Conservation (phyloP, 2,888 invertebrate species). For the Chirona hameri region DNA sequence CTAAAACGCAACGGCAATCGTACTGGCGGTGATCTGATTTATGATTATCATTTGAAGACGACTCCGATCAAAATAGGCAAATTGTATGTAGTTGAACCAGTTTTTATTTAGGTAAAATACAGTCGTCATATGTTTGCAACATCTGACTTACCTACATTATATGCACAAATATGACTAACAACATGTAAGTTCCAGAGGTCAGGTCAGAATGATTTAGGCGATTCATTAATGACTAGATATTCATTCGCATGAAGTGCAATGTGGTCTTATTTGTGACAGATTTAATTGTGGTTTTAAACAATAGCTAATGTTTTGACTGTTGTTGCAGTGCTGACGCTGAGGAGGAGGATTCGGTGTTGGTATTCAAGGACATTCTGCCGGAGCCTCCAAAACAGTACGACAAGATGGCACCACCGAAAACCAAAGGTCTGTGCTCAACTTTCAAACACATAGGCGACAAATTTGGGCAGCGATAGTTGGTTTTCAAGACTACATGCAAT, state of each 20-base stretch:
- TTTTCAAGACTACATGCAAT: too few relatives aligned
- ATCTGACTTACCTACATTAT: too few relatives aligned
- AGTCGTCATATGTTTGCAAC: too few relatives aligned
- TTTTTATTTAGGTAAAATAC: too few relatives aligned
- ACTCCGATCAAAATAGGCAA: background rate
- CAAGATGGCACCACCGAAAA: conserved; percentile 83
- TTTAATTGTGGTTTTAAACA: background rate
- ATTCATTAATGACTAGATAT: background rate
- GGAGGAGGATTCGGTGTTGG: conserved; percentile 49
- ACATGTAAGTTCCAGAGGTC: too few relatives aligned
- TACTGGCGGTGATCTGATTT: background rate
- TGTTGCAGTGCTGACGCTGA: background rate
- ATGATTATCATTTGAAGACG: background rate
- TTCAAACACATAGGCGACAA: too few relatives aligned
- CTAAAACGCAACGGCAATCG: background rate
- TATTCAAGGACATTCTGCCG: conserved; percentile 78
- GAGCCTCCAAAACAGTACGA: conserved; percentile 80
- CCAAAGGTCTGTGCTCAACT: conserved; percentile 52
- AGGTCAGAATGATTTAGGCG: background rate
- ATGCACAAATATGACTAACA: too few relatives aligned
- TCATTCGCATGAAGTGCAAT: background rate
- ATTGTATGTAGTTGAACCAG: background rate
- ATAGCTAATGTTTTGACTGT: background rate
- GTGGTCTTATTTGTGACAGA: background rate
- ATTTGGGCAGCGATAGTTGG: too few relatives aligned